Evolutionary conservation across 2,797 vertebrate species (phyloP).

Genomic region (Oreonectes daqikongensis): DNA sequence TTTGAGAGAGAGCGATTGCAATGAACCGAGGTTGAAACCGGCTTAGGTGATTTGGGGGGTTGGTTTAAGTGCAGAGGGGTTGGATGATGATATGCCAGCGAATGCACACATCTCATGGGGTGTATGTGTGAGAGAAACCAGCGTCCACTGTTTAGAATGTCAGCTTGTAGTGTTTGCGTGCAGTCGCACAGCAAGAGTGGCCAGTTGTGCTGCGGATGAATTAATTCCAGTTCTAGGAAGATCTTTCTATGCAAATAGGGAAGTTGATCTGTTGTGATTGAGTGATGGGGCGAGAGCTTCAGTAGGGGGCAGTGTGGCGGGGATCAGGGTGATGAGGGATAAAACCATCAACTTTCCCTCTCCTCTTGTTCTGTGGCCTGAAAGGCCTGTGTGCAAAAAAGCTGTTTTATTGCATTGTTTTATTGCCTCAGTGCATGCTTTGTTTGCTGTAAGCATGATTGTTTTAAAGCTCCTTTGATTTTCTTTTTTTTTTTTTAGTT

Average conservation of each 20-base stretch:
- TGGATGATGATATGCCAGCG: constrained; percentile 35
- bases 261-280: not conserved
- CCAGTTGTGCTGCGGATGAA: not conserved
- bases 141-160: constrained; percentile 26
- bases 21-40: constrained; percentile 41
- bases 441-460: constrained; percentile 34
- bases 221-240: not conserved
- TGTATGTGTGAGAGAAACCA: not conserved
- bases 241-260: not conserved
- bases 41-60: constrained; percentile 58
- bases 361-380: constrained; percentile 17
- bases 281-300: constrained; percentile 24
- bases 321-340: not conserved
- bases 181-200: not conserved
- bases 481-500: not conserved
- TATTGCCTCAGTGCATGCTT: constrained; percentile 12
- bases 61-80: constrained; percentile 9
- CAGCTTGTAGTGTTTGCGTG: constrained; percentile 26
- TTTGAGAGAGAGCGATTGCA: constrained; percentile 44
- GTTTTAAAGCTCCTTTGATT: constrained; percentile 14
- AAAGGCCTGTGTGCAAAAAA: not conserved
- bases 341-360: not conserved
- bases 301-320: constrained; percentile 6
- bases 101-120: not conserved
- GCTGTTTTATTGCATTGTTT: not conserved